Conservation (phyloP, 2,888 invertebrate species). For the Heliconius sara region DNA sequence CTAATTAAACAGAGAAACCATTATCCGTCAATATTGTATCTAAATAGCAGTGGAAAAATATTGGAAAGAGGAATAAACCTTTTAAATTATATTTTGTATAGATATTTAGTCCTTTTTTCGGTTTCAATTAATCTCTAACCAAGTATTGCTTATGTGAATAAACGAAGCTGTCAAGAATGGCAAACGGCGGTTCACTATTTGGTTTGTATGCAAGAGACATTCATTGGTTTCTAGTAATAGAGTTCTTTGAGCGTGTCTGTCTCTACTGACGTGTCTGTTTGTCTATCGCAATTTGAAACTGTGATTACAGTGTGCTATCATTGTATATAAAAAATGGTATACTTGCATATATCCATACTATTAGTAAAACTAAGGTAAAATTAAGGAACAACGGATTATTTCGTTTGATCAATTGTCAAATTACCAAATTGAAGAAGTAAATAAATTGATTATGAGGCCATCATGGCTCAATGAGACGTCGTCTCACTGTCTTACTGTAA, state of each 20-base stretch:
- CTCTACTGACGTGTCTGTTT: conserved; percentile 29
- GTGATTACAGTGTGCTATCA: conserved; percentile 11
- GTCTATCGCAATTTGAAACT: conserved; percentile 31
- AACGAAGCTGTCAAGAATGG: conserved; percentile 39
- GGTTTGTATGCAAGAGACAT: conserved; percentile 43
- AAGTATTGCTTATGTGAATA: conserved; percentile 35
- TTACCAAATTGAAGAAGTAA: no score
- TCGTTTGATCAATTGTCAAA: no score
- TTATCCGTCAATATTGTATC: no score
- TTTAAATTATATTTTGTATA: no score
- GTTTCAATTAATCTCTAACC: conserved; percentile 12
- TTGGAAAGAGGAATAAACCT: background rate
- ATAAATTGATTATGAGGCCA: no score
- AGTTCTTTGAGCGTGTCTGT: conserved; percentile 36
- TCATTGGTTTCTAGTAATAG: conserved; percentile 37
- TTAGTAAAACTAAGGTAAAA: no score
- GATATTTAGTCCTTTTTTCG: no score
- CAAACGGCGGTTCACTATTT: conserved; percentile 29
- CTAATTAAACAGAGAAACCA: background rate
- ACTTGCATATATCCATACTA: no score
- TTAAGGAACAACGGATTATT: no score
- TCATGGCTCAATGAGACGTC: no score
- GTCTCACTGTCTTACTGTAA: no score
- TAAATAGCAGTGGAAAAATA: background rate
- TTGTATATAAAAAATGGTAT: background rate